Evolutionary conservation across 2,113 vertebrate species (phyloP).

Genomic region (Setophaga coronata): DNA sequence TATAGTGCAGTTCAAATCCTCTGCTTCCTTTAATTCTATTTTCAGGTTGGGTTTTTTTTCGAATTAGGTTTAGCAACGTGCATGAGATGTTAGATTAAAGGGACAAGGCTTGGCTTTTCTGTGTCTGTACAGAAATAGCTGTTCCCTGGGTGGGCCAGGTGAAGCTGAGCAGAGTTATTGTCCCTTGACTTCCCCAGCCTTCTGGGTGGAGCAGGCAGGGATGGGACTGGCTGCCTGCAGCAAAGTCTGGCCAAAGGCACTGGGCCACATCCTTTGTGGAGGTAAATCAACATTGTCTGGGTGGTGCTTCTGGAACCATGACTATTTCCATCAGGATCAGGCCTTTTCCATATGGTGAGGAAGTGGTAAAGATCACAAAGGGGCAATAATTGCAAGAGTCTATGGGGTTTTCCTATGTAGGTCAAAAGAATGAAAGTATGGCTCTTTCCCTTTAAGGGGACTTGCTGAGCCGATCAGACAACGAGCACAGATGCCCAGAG

Average conservation of each 20-base stretch:
- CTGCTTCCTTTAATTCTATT: conserved; percentile 77
- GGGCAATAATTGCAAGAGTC: conserved; percentile 25
- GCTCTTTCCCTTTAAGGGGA: background rate
- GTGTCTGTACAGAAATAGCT: conserved; percentile 70
- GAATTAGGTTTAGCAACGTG: conserved; percentile 66
- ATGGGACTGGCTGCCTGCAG: background rate
- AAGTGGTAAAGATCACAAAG: conserved; percentile 60
- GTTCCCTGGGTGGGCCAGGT: conserved; percentile 79
- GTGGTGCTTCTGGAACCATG: background rate
- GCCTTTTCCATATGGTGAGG: conserved; percentile 52
- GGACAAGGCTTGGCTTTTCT: conserved; percentile 67
- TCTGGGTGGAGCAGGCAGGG: conserved; percentile 31
- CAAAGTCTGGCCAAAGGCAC: background rate
- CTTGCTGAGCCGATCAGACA: background rate
- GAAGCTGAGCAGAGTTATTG: conserved; percentile 58
- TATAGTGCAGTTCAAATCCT: conserved; percentile 75
- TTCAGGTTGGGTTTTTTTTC: conserved; percentile 66
- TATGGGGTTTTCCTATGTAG: background rate
- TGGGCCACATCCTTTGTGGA: conserved; percentile 35
- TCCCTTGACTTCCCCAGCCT: conserved; percentile 38
- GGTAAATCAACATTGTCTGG: conserved; percentile 45
- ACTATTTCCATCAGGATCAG: conserved; percentile 43
- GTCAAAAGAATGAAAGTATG: background rate
- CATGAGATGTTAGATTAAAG: conserved; percentile 75
- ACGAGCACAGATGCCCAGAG: conserved; percentile 10